Evolutionary conservation across 2,797 vertebrate genomes (phyloP).

Genomic region (Falco concolor): DNA sequence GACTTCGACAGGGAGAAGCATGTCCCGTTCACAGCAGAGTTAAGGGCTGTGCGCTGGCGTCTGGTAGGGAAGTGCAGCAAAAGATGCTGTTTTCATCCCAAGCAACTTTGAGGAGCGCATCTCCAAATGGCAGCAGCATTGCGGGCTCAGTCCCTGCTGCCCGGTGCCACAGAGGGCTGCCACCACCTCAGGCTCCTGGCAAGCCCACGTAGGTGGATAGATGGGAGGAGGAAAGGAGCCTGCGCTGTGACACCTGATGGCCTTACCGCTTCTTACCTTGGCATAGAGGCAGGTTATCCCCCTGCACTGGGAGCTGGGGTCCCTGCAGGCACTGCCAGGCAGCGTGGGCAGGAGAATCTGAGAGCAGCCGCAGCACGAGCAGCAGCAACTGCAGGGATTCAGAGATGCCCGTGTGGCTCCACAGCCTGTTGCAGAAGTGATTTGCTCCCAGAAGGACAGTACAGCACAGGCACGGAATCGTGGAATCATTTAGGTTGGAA

Average conservation of each 20-base stretch:
- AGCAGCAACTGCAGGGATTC: neutral
- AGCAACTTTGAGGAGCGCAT: neutral
- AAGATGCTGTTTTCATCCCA: neutral
- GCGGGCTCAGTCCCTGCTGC: neutral
- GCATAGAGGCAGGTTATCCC: accelerated
- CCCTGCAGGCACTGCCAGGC: neutral
- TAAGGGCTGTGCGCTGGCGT: accelerated
- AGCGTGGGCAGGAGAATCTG: accelerated
- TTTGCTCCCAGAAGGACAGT: neutral
- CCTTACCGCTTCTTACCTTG: neutral
- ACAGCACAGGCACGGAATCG: neutral
- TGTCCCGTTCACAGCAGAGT: neutral
- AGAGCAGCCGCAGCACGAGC: neutral
- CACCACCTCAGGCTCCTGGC: neutral
- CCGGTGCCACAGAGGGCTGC: neutral
- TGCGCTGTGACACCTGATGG: neutral
- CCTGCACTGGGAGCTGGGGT: accelerated
- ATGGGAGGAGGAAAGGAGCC: neutral
- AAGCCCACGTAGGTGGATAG: accelerated
- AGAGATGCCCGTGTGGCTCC: accelerated
- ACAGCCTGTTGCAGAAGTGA: neutral
- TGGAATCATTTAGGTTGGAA: no score
- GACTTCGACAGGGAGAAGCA: neutral
- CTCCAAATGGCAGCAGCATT: neutral
- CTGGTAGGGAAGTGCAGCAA: neutral